Evolutionary conservation across 2,113 vertebrate genomes (phyloP), one percentile per base, ranked within the genome.

Genomic region (Scopus umbretta): DNA sequence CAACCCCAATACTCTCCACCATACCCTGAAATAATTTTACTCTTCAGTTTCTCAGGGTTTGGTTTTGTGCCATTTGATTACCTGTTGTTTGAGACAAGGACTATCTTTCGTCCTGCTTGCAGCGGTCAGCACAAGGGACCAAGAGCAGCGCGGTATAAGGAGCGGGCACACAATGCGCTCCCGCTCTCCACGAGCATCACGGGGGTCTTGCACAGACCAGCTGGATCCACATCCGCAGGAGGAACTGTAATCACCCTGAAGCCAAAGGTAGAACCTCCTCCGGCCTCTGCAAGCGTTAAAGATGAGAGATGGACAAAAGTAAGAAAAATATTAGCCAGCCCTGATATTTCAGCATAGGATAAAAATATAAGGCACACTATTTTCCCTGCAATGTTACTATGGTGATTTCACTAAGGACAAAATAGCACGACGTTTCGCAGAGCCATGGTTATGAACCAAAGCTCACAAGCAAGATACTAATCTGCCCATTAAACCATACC

Each of bases 401-500:
- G 96, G 92, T 83, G 80, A 80, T 88, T 73, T 56, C 74, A 43
- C 62, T 43, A 55, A 79, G 76, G 65, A 65, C 63, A 83, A 85
- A 86, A 18, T 32, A 86, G 49, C 66, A 17, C 8, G 0, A 26
- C 47, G 72, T 73, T 75, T 52, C 50, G 61, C 5, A 10, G 42
- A 82, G 83, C 66, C 22, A 1, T 30, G 13, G 30, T 72, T 68
- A 68, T 16, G 84, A 94, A 58, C 36, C 55, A 78, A 40, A 86
- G 80, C 62, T 84, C 50, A 55, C 32, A 49, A 47, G 34, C 72
- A 16, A 74, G 65, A 80, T 34, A 62, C 76, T 82, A 68, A 86
- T 88, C 58, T 91, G 74, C 76, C 42, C 87, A 86, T 83, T 90
- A 88, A 95, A 72, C 92, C 83, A 68, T 43, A 76, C 62, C 65